These are phyloP conservation scores for Chionodraco myersi DNA, from an alignment of 2,113 vertebrate species.

Conservation along the genomic window DNA sequence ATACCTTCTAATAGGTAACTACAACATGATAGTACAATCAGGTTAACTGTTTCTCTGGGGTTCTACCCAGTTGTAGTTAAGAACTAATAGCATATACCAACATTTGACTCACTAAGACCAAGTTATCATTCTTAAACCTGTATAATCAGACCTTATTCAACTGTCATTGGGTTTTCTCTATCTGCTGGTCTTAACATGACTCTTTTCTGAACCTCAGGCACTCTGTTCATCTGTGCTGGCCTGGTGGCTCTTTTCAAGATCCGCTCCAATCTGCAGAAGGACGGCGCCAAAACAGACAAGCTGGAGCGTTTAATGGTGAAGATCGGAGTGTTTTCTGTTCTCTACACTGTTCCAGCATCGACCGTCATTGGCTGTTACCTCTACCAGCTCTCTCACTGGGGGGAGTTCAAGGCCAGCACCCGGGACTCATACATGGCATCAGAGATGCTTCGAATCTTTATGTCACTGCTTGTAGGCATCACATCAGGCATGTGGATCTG, in stretches of 20 bases:
- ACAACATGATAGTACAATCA: background rate
- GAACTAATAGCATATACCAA: too few relatives aligned
- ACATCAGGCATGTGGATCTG: conserved; percentile 99
- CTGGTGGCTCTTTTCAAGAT: conserved; percentile 98
- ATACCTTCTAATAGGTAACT: conserved; percentile 91
- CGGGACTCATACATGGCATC: conserved; percentile 94
- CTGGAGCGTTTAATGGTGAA: conserved; percentile 98
- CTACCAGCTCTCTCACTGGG: conserved; percentile 97
- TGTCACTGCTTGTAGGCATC: conserved; percentile 97
- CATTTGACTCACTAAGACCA: too few relatives aligned
- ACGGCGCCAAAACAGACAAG: conserved; percentile 98
- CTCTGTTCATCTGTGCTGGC: conserved; percentile 95
- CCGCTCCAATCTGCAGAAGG: conserved; percentile 98
- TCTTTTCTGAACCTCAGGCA: conserved; percentile 74
- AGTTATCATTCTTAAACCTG: too few relatives aligned
- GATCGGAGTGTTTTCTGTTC: conserved; percentile 97
- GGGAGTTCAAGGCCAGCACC: conserved; percentile 88
- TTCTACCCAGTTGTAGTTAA: too few relatives aligned
- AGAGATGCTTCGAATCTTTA: conserved; percentile 98
- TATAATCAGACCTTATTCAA: too few relatives aligned
- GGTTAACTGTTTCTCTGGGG: background rate
- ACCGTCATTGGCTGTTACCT: conserved; percentile 98
- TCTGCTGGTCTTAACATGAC: background rate
- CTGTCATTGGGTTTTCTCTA: background rate
- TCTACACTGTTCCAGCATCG: conserved; percentile 97